These are phyloP conservation scores for Agrochola circellaris DNA, from an alignment of 2,888 invertebrate species.

Conservation along the genomic window DNA sequence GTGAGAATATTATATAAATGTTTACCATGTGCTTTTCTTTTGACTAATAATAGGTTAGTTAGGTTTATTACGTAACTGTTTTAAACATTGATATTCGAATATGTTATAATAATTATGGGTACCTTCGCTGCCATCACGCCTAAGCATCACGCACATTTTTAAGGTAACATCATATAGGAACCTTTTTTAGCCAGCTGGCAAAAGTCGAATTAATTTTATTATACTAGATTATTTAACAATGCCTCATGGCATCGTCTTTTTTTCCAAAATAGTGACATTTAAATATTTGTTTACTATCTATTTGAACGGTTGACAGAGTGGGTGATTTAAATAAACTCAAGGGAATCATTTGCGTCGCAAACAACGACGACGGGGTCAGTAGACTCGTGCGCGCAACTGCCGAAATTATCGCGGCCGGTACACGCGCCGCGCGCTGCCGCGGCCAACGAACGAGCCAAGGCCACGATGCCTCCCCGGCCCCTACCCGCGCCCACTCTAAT, in stretches of 20 bases:
- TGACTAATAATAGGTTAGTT: too few species aligned
- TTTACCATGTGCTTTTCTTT: conserved; percentile 1
- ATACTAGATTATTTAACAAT: neutral
- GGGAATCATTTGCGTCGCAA: conserved; percentile 89
- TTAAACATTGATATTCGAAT: neutral
- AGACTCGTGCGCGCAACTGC: conserved; percentile 86
- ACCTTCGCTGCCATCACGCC: neutral
- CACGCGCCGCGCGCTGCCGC: conserved; percentile 81
- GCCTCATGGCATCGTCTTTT: conserved; percentile 8
- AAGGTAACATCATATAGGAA: neutral
- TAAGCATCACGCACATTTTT: neutral
- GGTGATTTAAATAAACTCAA: conserved; percentile 89
- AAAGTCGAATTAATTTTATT: neutral
- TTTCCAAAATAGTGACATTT: conserved; percentile 36
- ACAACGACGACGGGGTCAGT: conserved; percentile 88
- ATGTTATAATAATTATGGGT: neutral
- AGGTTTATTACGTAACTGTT: neutral
- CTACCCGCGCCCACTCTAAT: conserved; percentile 65
- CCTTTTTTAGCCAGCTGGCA: neutral
- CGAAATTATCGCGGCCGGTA: conserved; percentile 88
- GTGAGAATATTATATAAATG: neutral
- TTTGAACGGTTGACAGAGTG: conserved; percentile 74
- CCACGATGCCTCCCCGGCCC: conserved; percentile 77
- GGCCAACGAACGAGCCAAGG: conserved; percentile 89
- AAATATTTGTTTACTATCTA: conserved; percentile 62